These are phyloP conservation scores for Brachycybe producta DNA, from an alignment of 2,888 invertebrate species.

Conservation along the genomic window DNA sequence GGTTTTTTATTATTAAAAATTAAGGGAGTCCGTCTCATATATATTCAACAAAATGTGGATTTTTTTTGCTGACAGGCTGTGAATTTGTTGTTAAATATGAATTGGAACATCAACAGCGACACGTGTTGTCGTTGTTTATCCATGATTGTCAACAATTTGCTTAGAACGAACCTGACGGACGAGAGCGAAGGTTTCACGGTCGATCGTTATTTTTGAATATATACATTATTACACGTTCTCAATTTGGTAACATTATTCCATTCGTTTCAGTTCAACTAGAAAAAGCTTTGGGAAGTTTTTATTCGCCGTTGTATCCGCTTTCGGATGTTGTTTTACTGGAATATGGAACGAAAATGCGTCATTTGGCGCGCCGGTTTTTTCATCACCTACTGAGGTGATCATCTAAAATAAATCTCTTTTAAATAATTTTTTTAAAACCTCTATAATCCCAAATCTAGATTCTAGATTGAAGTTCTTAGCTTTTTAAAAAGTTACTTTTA, in stretches of 20 bases:
- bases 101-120: conserved; percentile 65
- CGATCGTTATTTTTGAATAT: neutral
- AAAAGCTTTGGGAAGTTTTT: conserved; percentile 66
- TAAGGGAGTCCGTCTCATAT: neutral
- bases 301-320: conserved; percentile 52
- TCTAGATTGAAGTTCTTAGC: neutral
- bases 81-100: conserved; percentile 50
- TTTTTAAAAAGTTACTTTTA: neutral
- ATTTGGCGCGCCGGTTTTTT: conserved; percentile 73
- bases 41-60: neutral
- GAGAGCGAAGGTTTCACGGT: conserved; percentile 42
- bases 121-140: conserved; percentile 61
- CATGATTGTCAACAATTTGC: conserved; percentile 52
- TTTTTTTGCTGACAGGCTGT: conserved; percentile 40
- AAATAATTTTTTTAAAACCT: no score
- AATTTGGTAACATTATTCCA: neutral
- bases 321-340: conserved; percentile 54
- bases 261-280: conserved; percentile 48
- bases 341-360: conserved; percentile 59
- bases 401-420: no score
- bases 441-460: no score
- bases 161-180: conserved; percentile 43
- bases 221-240: neutral
- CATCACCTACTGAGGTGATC: conserved; percentile 63
- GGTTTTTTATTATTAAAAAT: conserved; percentile 11